Base-by-base conservation (phyloP, 2,113 vertebrate species). In the Illadopsis cleaveri region DNA sequence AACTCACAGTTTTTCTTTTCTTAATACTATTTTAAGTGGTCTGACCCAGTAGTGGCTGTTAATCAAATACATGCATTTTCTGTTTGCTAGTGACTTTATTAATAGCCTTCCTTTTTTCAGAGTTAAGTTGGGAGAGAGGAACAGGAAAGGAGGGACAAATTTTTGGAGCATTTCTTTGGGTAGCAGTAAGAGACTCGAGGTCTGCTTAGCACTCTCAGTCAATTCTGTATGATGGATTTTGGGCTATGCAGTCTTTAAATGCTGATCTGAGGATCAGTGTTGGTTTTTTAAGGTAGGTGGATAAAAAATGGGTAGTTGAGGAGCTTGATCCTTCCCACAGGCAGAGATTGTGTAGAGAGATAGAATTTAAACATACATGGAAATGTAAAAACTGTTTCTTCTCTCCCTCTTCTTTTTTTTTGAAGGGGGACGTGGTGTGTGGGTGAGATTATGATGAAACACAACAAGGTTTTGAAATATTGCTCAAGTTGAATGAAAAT, bases 371-470 rank as follows among this genome's bases (percentile, higher is more conserved):
- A 42, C 24, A 17, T 33, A 5, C 17, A n/a, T 17, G 9, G 31
- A 86, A 61, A 62, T 31, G 21, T 27, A 15, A 61, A 68, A 92
- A 90, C 27, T 42, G 3, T 28, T 89, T 68, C 5, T 48, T 57
- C 18, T 47, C 35, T 54, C 10, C 5, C 2, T 44, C 15, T 20
- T 35, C 3, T 21, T 18, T 45, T 38, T 38, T 9, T 38, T 35
- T 8, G 0, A 1, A 0, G 13, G 1, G 5, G 14, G 3, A 28
- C 2, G 7, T 33, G 4, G 2, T 44, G 3, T 38, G 2, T 30
- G 3, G 15, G 10, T 72, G 23, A 8, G 8, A 54, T 56, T 50
- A 35, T 53, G 54, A 30, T 23, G n/a, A 73, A 53, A 16, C 12
- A 5, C 30, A 44, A 23, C 18, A 25, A 47, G 16, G 3, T 54